Base-by-base conservation (phyloP, 2,113 vertebrate species). In the Solea solea region DNA sequence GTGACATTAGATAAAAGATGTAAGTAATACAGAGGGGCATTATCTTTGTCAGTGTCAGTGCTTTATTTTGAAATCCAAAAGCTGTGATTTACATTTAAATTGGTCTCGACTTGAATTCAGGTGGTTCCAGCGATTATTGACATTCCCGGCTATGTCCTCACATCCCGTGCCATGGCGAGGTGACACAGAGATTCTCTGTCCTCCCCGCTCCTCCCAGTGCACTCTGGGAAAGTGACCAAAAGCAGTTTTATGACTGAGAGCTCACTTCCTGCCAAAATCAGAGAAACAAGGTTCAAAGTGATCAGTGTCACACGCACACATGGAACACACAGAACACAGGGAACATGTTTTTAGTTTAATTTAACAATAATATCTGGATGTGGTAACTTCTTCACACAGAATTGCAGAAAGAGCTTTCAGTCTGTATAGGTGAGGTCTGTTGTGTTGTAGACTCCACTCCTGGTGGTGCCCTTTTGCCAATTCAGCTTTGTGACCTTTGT, bases 181-280 rank as follows among this genome's bases (percentile, higher is more conserved):
- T 76, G 75, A 89, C 90, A 91, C 80, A 91, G 84, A 88, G 84
- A 74, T 80, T 74, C 88, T 89, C 85, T 90, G 88, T 91, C 82
- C 85, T 86, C 84, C 69, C 42, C 55, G 34, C 34, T 34, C 42
- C 58, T 64, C 74, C 76, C 80, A 13, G 27, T 74, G 78, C 80
- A 80, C 50, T 68, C 85, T 79, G 88, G 88, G 88, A 89, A 45
- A 69, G 69, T 25, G 16, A 89, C 84, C 88, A 88, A 86, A 82
- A 88, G 66, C 74, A 78, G 85, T 88, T 91, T 89, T 86, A 84
- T 57, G 49, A 90, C 63, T 76, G 44, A 78, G 83, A 81, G 83
- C 82, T 77, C 80, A 76, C 85, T 91, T 89, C 88, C 90, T 91
- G 90, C 86, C 84, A 82, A 81, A 80, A 59, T 44, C 64, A 69